Base-by-base conservation (phyloP, 2,888 invertebrate genomes). In the Trichopria drosophilae region DNA sequence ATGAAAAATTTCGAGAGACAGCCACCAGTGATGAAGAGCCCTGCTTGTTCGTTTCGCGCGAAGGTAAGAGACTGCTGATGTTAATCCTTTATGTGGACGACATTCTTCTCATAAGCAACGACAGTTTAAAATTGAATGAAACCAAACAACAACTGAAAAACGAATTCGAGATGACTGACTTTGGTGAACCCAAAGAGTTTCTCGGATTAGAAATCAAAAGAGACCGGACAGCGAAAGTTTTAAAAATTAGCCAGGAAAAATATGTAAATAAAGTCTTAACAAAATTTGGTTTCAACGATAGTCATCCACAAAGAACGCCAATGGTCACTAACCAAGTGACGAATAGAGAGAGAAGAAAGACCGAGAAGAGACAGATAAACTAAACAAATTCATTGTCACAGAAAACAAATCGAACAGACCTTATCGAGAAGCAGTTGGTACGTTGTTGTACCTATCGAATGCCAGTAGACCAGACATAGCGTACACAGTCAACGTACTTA, bases 381-480 rank as follows among this genome's bases (percentile, higher is more conserved):
- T 2, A 57, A 56, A 2, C 2, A 37, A n/a, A n/a, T 43, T 44
- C 29, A 13, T 10, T 6, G 24, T 9, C 6, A 24, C 24, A 9
- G 24, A 9, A 24, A 24, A 10, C n/a, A 51, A 29, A 43, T 6
- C 23, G 46, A 42, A 42, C 34, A 5, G 18, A 28, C 51, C 51
- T 4, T 49, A 59, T 34, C 26, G 60, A 24, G 57, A 62, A 53
- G 59, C 60, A 1, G 39, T 65, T 10, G 59, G 60, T 6, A 57
- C 57, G 32, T 45, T 62, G 18, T 28, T 61, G 34, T 64, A 61
- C 51, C 23, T 62, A 12, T 51, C 60, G 3, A 44, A 34, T 6
- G 45, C 51, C 3, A 54, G 50, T 0, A 31, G 56, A 41, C 53
- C 56, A 16, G 58, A 56, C 16, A 52, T 56, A 4, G 34, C 48